Evolutionary conservation across 2,797 vertebrate species (phyloP), one percentile per base, ranked within the genome.

Genomic region (Salarias fasciatus): DNA sequence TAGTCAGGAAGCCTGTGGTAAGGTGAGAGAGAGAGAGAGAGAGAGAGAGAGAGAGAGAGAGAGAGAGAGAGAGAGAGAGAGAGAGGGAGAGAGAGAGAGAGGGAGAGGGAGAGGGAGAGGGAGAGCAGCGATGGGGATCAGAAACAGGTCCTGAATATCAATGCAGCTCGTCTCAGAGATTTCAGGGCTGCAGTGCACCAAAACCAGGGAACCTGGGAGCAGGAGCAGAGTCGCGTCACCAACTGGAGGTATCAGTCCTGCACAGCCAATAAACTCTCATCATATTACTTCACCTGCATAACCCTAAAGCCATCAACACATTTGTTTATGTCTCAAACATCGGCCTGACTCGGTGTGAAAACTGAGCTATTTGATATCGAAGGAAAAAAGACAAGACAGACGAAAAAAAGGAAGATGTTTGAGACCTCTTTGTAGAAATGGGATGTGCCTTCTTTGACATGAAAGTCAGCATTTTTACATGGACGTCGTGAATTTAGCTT

Each of bases 121-220:
- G 83, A 84, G 85, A 89, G 85, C 86, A 86, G 86, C 85, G 89
- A 91, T 91, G 92, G 84, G 86, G 89, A 92, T 90, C 88, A 92
- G 90, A 90, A 90, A 89, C 89, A 88, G 90, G 84, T 83, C 91
- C 92, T 92, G 95, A 95, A 97, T 96, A 95, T 94, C 94, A 97
- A 97, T 97, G 94, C 93, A 94, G 83, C 92, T 88, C 73, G 92
- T 93, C 92, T 91, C 69, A 79, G 77, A 82, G 63, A 93, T 92
- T 90, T 91, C 91, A 94, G 93, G 91, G 91, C 95, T 95, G 95
- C 92, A 97, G 94, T 97, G 96, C 96, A 97, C 94, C 96, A 98
- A 96, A 97, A 94, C 69, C 75, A 77, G 66, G 65, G 46, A 97
- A 94, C 75, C 77, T 83, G 69, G 68, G 55, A 87, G 77, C 78